Conservation (phyloP, 1,140 invertebrate species). For the Formica exsecta region DNA sequence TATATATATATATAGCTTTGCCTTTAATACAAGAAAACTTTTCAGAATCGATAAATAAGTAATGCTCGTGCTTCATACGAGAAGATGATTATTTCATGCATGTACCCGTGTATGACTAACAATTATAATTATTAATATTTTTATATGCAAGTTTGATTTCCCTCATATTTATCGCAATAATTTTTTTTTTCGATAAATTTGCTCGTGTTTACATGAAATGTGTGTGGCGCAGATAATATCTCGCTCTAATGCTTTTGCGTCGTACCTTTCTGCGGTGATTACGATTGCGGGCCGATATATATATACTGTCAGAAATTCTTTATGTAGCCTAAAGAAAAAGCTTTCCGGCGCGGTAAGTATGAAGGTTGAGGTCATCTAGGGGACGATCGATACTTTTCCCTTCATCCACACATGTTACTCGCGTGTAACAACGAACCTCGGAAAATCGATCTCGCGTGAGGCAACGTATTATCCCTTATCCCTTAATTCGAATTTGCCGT, state of each 20-base stretch:
- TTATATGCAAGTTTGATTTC: neutral
- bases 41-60: neutral
- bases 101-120: neutral
- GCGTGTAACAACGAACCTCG: constrained; percentile 31
- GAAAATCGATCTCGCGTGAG: constrained; percentile 64
- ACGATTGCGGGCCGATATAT: constrained; percentile 25
- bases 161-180: neutral
- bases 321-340: constrained; percentile 47
- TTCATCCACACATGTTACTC: neutral
- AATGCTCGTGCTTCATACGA: neutral
- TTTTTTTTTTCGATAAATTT: neutral
- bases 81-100: neutral
- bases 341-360: constrained; percentile 37
- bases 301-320: constrained; percentile 49
- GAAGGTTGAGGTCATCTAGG: constrained; percentile 67
- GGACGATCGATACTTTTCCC: constrained; percentile 70
- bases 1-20: no score
- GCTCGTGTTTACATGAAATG: neutral
- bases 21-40: neutral
- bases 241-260: constrained; percentile 45
- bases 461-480: constrained; percentile 28
- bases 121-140: neutral
- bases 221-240: constrained; percentile 2
- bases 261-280: constrained; percentile 24
- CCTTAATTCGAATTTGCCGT: constrained; percentile 19